Conservation (phyloP, 92 coral and sea anemone species). For the Galaxea fascicularis region DNA sequence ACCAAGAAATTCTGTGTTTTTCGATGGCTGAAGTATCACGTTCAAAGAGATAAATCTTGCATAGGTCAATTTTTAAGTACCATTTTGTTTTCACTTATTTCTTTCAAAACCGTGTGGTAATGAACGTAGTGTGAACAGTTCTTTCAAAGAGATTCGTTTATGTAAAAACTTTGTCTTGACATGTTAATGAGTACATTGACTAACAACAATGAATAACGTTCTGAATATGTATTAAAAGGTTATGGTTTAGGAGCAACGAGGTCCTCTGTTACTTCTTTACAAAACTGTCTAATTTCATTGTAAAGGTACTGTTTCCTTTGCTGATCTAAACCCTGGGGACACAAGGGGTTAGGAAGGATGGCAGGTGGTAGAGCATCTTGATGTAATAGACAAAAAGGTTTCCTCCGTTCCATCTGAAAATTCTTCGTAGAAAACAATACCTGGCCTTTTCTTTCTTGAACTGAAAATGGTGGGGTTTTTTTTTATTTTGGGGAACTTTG, state of each 20-base stretch:
- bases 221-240: too few relatives aligned
- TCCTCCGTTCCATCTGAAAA: slow-evolving; percentile 30
- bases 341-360: not conserved
- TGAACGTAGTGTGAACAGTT: too few relatives aligned
- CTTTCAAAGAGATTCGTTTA: too few relatives aligned
- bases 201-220: too few relatives aligned
- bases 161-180: too few relatives aligned
- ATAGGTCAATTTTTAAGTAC: too few relatives aligned
- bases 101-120: too few relatives aligned
- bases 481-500: slow-evolving; percentile 31
- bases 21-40: too few relatives aligned
- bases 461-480: slow-evolving; percentile 39
- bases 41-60: too few relatives aligned
- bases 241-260: slow-evolving; percentile 46
- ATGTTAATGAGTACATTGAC: too few relatives aligned
- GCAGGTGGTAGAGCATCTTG: not conserved
- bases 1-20: too few relatives aligned
- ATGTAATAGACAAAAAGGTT: slow-evolving; percentile 5
- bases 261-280: slow-evolving; percentile 47
- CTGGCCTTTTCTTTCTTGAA: slow-evolving; percentile 23
- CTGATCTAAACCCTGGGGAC: slow-evolving; percentile 37
- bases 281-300: slow-evolving; percentile 30
- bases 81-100: too few relatives aligned
- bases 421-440: slow-evolving; percentile 15
- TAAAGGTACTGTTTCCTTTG: slow-evolving; percentile 34